A percentile compares a stretch with the other conserved stretches of the same genome.
These are phyloP conservation scores for Ochropacha duplaris DNA, from an alignment of 2,888 invertebrate species.

Conservation along the genomic window DNA sequence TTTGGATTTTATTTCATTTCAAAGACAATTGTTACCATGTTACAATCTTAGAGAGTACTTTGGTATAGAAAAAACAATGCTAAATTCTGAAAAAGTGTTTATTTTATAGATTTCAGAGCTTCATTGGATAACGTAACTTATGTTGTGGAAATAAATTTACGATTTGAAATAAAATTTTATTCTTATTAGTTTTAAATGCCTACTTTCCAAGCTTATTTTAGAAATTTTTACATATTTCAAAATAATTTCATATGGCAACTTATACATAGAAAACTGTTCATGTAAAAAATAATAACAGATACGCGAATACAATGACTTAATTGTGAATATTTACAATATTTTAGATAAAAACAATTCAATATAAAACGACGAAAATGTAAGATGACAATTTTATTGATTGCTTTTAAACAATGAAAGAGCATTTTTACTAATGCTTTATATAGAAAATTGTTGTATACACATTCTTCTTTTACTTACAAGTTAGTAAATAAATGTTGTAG, in stretches of 20 bases:
- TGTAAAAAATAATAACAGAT: not conserved
- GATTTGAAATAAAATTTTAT: not conserved
- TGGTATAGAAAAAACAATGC: not conserved
- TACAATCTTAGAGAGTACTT: not conserved
- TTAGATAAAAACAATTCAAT: too few relatives aligned
- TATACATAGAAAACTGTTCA: not conserved
- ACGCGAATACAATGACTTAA: not conserved
- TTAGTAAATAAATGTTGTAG: conserved; percentile 1
- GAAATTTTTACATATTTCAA: not conserved
- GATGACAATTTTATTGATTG: too few relatives aligned
- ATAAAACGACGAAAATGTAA: too few relatives aligned
- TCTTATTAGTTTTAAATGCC: not conserved
- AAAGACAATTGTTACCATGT: too few relatives aligned
- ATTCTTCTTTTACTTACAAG: not conserved
- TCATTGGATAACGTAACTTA: too few relatives aligned
- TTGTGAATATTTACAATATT: too few relatives aligned
- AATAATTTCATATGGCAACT: not conserved
- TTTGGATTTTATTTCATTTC: too few relatives aligned
- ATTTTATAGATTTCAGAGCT: too few relatives aligned
- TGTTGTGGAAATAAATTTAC: too few relatives aligned
- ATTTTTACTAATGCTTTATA: not conserved
- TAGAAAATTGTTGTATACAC: not conserved
- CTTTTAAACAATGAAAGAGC: not conserved
- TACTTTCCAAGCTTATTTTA: not conserved
- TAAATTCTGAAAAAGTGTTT: too few relatives aligned